phyloP scores from a whole-genome alignment of 1,140 invertebrate species.

The Penaeus vannamei region DNA sequence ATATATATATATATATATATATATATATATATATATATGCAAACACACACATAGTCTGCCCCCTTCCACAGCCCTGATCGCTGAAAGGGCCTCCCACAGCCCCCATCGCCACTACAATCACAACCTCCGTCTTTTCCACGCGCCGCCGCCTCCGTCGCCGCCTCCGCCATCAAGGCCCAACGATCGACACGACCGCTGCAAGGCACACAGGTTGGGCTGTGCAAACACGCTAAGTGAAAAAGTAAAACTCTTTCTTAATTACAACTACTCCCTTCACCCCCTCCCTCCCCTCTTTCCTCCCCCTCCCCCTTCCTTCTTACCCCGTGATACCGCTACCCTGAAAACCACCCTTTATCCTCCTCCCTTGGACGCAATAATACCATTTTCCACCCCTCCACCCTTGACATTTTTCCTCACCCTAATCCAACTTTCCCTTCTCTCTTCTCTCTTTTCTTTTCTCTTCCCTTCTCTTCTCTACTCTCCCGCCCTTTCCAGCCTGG shows the following conservation, averaged over 20 bases:
- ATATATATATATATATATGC: not conserved
- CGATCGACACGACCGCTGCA: constrained; percentile 16
- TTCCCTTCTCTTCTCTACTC: too few species aligned
- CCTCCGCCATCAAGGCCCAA: not conserved
- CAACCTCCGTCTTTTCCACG: not conserved
- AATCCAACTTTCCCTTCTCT: too few species aligned
- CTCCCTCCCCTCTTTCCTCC: not conserved
- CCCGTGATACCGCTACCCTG: not conserved
- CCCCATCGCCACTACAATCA: not conserved
- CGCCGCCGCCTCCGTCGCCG: not conserved
- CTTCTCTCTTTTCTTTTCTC: too few species aligned
- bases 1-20: not conserved
- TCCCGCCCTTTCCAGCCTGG: not conserved
- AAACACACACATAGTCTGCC: not conserved
- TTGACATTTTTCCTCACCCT: too few species aligned
- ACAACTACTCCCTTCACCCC: constrained; percentile 41
- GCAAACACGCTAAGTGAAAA: constrained; percentile 60
- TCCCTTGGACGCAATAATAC: too few species aligned
- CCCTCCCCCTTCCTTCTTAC: not conserved
- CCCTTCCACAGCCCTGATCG: too few species aligned
- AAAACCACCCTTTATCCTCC: too few species aligned
- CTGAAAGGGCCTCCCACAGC: not conserved
- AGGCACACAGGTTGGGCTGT: constrained; percentile 27
- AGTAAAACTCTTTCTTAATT: constrained; percentile 64
- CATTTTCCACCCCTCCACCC: too few species aligned